Evolutionary conservation across 2,888 invertebrate species (phyloP).

Genomic region (Euphydryas editha): DNA sequence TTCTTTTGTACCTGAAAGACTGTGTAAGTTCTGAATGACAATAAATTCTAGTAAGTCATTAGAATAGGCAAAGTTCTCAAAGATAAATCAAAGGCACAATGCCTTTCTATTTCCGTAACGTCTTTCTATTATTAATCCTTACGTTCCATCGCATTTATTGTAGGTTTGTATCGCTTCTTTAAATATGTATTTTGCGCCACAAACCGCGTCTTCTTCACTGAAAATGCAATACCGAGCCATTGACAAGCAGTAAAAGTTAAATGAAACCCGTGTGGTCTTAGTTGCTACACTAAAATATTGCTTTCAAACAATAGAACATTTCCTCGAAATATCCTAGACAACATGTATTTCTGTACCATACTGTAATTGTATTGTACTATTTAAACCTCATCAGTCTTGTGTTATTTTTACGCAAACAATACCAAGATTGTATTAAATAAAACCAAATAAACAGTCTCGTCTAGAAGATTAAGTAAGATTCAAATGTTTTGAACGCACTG

Average conservation of each 20-base stretch:
- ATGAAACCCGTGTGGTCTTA: slow-evolving; percentile 57
- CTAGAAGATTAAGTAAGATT: too few relatives aligned
- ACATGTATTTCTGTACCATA: not conserved
- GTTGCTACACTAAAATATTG: slow-evolving; percentile 41
- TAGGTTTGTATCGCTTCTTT: slow-evolving; percentile 8
- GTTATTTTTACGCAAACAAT: too few relatives aligned
- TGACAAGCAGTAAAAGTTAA: slow-evolving; percentile 61
- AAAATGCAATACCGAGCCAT: slow-evolving; percentile 48
- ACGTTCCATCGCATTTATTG: slow-evolving; percentile 38
- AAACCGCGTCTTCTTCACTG: slow-evolving; percentile 54
- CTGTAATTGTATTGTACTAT: not conserved
- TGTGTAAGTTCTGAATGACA: slow-evolving; percentile 4
- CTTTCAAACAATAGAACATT: slow-evolving; percentile 62
- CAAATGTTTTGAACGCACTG: too few relatives aligned
- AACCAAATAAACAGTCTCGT: too few relatives aligned
- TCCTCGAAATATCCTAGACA: slow-evolving; percentile 15
- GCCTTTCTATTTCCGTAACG: slow-evolving; percentile 52
- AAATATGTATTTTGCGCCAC: slow-evolving; percentile 53
- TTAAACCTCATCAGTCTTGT: too few relatives aligned
- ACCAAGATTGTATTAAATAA: too few relatives aligned
- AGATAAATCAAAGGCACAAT: slow-evolving; percentile 48
- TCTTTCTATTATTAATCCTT: slow-evolving; percentile 56
- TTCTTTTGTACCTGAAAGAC: not conserved
- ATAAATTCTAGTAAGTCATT: slow-evolving; percentile 19
- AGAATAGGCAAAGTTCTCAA: slow-evolving; percentile 17